Evolutionary conservation across 2,888 invertebrate genomes (phyloP).

Genomic region (Apamea sordens): DNA sequence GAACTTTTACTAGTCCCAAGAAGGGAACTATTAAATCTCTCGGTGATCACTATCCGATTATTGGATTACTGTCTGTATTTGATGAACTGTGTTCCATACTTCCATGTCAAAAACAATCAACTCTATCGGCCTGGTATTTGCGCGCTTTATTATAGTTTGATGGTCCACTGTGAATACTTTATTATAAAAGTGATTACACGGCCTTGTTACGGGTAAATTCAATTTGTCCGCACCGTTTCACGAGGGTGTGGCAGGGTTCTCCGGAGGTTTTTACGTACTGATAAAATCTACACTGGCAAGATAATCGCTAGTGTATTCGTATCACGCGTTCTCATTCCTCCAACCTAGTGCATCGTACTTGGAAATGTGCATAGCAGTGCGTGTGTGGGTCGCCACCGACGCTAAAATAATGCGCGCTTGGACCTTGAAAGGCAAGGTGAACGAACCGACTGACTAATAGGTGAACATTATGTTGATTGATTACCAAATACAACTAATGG

Average conservation of each 20-base stretch:
- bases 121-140: constrained; percentile 51
- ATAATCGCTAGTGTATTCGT: constrained; percentile 82
- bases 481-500: constrained; percentile 77
- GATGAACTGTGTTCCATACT: constrained; percentile 45
- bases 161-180: constrained; percentile 73
- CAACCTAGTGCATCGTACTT: constrained; percentile 87
- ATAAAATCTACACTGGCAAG: constrained; percentile 82
- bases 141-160: constrained; percentile 66
- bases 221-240: constrained; percentile 81
- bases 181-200: constrained; percentile 76
- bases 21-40: constrained; percentile 50
- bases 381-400: constrained; percentile 81
- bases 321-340: constrained; percentile 87
- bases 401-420: constrained; percentile 81
- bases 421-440: constrained; percentile 86
- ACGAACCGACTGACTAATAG: constrained; percentile 78
- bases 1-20: constrained; percentile 54
- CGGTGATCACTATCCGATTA: constrained; percentile 47
- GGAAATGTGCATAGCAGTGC: constrained; percentile 84
- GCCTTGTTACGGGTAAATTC: constrained; percentile 79
- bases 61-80: constrained; percentile 40
- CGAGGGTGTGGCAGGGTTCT: constrained; percentile 79
- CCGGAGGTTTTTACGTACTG: constrained; percentile 77
- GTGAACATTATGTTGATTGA: constrained; percentile 82
- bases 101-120: constrained; percentile 61